These are phyloP conservation scores for Erebia palarica DNA, from an alignment of 2,888 invertebrate genomes.

Conservation along the genomic window DNA sequence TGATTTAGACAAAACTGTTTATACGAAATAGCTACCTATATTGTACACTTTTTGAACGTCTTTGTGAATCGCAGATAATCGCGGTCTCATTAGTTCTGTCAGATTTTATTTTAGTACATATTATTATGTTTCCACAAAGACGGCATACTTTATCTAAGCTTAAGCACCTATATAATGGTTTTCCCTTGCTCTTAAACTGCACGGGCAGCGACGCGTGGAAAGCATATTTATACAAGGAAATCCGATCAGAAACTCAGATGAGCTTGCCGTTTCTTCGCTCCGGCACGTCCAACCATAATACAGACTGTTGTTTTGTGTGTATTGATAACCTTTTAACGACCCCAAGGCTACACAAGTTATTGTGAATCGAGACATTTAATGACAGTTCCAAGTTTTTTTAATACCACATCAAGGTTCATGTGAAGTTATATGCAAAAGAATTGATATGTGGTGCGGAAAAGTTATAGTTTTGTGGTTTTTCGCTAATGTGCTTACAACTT, in stretches of 20 bases:
- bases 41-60: too few species aligned
- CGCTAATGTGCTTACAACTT: background rate
- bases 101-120: too few species aligned
- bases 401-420: background rate
- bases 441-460: constrained; percentile 7
- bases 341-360: background rate
- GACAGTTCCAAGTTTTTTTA: background rate
- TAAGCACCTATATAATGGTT: background rate
- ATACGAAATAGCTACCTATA: too few species aligned
- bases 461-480: background rate
- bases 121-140: too few species aligned
- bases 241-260: constrained; percentile 30
- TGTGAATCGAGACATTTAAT: background rate
- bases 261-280: constrained; percentile 18
- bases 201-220: constrained; percentile 31
- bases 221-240: constrained; percentile 36
- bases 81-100: too few species aligned
- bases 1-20: too few species aligned
- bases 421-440: background rate
- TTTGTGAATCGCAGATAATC: too few species aligned
- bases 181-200: constrained; percentile 23
- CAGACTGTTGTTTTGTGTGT: constrained; percentile 13
- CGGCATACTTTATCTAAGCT: too few species aligned
- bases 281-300: constrained; percentile 23
- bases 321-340: constrained; percentile 20